These are phyloP conservation scores for Takifugu rubripes DNA, from an alignment of 2,797 vertebrate species.

Conservation along the genomic window DNA sequence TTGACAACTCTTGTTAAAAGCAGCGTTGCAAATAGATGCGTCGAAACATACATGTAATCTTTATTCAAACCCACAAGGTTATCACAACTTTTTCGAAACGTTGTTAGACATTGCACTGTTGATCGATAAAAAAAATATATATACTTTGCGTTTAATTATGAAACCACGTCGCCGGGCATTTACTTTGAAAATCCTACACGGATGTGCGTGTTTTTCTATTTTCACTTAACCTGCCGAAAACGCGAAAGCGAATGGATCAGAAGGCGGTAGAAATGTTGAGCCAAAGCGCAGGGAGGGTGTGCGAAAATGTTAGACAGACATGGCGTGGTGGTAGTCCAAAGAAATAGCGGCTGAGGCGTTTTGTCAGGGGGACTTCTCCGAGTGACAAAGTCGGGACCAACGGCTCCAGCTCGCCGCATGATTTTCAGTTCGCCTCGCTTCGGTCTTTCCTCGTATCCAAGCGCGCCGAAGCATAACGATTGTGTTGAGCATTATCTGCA, in stretches of 20 bases:
- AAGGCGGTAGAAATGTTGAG: slow-evolving; percentile 67
- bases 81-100: too few relatives aligned
- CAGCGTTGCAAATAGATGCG: neutral
- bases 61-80: too few relatives aligned
- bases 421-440: slow-evolving; percentile 27
- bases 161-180: slow-evolving; percentile 8
- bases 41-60: neutral
- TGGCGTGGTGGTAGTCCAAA: slow-evolving; percentile 55
- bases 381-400: slow-evolving; percentile 12
- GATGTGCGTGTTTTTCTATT: neutral
- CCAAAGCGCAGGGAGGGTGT: slow-evolving; percentile 46
- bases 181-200: slow-evolving; percentile 42
- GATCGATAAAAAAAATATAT: too few relatives aligned
- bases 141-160: neutral
- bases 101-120: too few relatives aligned
- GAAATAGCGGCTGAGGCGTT: slow-evolving; percentile 30
- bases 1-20: too few relatives aligned
- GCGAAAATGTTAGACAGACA: slow-evolving; percentile 48
- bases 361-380: slow-evolving; percentile 7
- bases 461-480: slow-evolving; percentile 36
- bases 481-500: slow-evolving; percentile 47
- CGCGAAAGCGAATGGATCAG: slow-evolving; percentile 59
- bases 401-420: slow-evolving; percentile 33
- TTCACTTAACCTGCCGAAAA: slow-evolving; percentile 22
- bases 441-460: slow-evolving; percentile 31